Base-by-base conservation (phyloP, 2,113 vertebrate genomes). In the Neotoma lepida region DNA sequence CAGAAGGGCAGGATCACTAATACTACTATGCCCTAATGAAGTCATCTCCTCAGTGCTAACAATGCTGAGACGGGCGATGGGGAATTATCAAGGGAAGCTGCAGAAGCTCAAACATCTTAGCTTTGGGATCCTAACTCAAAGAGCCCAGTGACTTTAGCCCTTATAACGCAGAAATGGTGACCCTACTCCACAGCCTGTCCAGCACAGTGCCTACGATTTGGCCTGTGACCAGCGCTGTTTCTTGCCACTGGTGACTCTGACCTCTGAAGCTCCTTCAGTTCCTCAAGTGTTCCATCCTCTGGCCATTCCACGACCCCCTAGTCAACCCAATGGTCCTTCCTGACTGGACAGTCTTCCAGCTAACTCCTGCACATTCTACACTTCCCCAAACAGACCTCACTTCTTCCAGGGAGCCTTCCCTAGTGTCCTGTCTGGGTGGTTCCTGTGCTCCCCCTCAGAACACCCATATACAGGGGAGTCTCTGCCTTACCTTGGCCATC, bases 21-120 rank as follows among this genome's bases (percentile, higher is more conserved):
- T 54, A 63, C 49, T 54, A 49, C 49, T 17, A 18, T 17, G 26
- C 64, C 51, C 39, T 12, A 1, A 44, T 2, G 14, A 41, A 81
- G 20, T 71, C 12, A 10, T 12, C 61, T 90, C 66, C 77, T 51
- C n/a, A 77, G 9, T 70, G 70, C 2, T 35, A 71, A 54, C 9
- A 9, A 35, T 12, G 24, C 6, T 0, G 1, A 9, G 41, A 1
- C 2, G 39, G 46, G 14, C 7, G 54, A 2, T 0, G 70, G 46
- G 3, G 20, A 85, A 9, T 0, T 4, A 1, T 44, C 1, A 0
- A 15, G 28, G 54, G 22, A 20, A 70, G 89, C 44, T 26, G 54
- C 49, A 17, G 10, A 63, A 86, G 35, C 8, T 17, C 8, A 6
- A 66, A 10, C 54, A 73, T 30, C 46, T 9, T 14, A 5, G 51